phyloP scores from a whole-genome alignment of 2,888 invertebrate species.

The Plebejus argus region DNA sequence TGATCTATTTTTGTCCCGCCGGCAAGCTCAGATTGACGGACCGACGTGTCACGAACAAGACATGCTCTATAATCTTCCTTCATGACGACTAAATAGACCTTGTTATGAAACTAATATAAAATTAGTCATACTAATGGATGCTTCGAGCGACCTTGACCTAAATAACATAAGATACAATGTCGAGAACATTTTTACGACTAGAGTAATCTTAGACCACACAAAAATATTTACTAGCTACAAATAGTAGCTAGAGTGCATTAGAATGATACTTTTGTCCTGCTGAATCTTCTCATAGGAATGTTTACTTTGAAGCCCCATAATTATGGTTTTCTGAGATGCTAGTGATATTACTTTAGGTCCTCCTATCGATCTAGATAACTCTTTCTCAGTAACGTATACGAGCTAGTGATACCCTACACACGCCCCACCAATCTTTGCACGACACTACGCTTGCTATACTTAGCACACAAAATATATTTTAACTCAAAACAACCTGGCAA shows the following conservation, averaged over 20 bases:
- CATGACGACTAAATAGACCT: slow-evolving; percentile 53
- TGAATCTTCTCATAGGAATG: slow-evolving; percentile 26
- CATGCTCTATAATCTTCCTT: slow-evolving; percentile 59
- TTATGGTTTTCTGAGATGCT: slow-evolving; percentile 29
- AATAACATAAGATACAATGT: slow-evolving; percentile 45
- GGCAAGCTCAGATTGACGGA: slow-evolving; percentile 79
- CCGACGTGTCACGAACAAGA: slow-evolving; percentile 71
- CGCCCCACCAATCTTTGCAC: slow-evolving; percentile 46
- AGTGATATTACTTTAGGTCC: slow-evolving; percentile 21
- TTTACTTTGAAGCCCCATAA: background rate
- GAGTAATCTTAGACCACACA: slow-evolving; percentile 9
- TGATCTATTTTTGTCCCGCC: slow-evolving; percentile 72
- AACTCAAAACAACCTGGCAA: slow-evolving; percentile 58
- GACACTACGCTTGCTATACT: slow-evolving; percentile 50
- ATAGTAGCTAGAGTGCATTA: slow-evolving; percentile 29
- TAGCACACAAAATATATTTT: slow-evolving; percentile 61
- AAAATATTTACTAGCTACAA: slow-evolving; percentile 24
- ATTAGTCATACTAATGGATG: slow-evolving; percentile 41
- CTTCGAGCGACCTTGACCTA: slow-evolving; percentile 74
- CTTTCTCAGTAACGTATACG: slow-evolving; percentile 32
- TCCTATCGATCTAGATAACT: slow-evolving; percentile 11
- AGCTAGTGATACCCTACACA: slow-evolving; percentile 36
- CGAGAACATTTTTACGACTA: slow-evolving; percentile 31
- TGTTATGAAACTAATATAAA: slow-evolving; percentile 47
- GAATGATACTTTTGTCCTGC: slow-evolving; percentile 22